phyloP scores from a whole-genome alignment of 2,888 invertebrate species.

The Sinotaia quadrata region DNA sequence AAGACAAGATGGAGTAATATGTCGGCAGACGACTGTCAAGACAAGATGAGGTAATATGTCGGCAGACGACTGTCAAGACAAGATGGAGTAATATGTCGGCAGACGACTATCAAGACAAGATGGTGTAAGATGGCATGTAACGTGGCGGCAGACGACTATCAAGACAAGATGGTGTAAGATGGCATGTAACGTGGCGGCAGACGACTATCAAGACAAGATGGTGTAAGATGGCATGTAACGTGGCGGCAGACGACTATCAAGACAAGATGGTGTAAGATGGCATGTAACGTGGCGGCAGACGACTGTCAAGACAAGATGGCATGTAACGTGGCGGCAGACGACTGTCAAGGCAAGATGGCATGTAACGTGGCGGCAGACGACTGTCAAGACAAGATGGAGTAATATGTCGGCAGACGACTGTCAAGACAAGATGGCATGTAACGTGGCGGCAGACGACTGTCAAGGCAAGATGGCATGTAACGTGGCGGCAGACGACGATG shows the following conservation, averaged over 20 bases:
- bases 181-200: no score
- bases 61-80: no score
- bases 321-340: not conserved
- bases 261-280: not conserved
- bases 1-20: conserved; percentile 50
- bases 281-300: not conserved
- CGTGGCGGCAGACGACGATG: conserved; percentile 55
- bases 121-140: no score
- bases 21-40: conserved; percentile 53
- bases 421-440: not conserved
- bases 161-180: no score
- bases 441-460: not conserved
- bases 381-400: not conserved
- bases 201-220: no score
- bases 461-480: conserved; percentile 49
- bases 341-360: not conserved
- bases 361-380: not conserved
- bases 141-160: no score
- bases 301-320: not conserved
- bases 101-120: no score
- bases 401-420: not conserved
- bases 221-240: not conserved
- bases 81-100: no score
- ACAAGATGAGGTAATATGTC: no score
- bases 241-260: not conserved